Conservation (phyloP, 2,888 invertebrate genomes). For the Luperina testacea region DNA sequence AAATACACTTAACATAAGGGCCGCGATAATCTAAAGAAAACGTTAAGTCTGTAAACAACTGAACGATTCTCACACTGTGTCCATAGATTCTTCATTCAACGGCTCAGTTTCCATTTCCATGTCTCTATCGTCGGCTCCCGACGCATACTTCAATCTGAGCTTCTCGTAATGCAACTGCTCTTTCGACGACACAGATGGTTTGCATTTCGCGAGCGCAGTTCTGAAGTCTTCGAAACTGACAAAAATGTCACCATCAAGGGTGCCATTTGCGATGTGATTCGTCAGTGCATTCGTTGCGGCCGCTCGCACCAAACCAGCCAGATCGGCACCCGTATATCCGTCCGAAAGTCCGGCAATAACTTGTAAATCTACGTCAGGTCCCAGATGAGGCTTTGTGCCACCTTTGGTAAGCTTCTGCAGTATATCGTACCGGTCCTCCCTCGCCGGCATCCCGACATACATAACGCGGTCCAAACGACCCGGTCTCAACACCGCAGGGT, state of each 20-base stretch:
- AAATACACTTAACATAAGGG: constrained; percentile 69
- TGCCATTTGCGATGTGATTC: constrained; percentile 92
- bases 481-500: constrained; percentile 96
- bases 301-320: constrained; percentile 96
- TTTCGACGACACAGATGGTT: constrained; percentile 96
- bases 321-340: constrained; percentile 98
- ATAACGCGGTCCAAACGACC: constrained; percentile 97
- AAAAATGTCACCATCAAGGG: constrained; percentile 89
- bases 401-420: constrained; percentile 96
- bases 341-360: constrained; percentile 92
- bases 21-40: constrained; percentile 69
- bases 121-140: constrained; percentile 86
- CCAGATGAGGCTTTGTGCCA: constrained; percentile 94
- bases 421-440: constrained; percentile 95
- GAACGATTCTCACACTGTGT: constrained; percentile 84
- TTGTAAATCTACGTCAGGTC: constrained; percentile 93
- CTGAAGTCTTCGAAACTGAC: constrained; percentile 94
- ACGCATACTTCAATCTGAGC: constrained; percentile 92
- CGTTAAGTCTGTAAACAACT: constrained; percentile 71
- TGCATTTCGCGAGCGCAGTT: constrained; percentile 93
- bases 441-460: constrained; percentile 96
- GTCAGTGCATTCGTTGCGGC: constrained; percentile 95
- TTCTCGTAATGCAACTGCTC: constrained; percentile 95
- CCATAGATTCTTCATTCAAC: constrained; percentile 87
- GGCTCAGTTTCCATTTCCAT: constrained; percentile 91